Evolutionary conservation across 2,113 vertebrate species (phyloP).

Genomic region (Coregonus clupeaformis): DNA sequence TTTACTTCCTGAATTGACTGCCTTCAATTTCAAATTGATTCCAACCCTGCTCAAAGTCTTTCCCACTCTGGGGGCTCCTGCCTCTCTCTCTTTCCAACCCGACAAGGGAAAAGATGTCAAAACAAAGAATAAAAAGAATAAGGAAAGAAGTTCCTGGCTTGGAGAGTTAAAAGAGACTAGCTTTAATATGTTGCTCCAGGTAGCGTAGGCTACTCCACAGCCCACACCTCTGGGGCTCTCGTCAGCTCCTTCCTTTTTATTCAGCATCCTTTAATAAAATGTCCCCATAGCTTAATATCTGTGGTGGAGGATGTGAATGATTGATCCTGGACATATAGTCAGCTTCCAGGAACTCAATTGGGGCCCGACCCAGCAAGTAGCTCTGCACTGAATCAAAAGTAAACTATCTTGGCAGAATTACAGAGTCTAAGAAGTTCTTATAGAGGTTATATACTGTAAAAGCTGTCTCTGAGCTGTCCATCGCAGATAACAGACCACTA

Average conservation of each 20-base stretch:
- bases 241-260: constrained; percentile 35
- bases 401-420: constrained; percentile 1
- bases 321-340: constrained; percentile 43
- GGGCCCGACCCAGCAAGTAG: constrained; percentile 13
- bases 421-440: constrained; percentile 11
- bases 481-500: constrained; percentile 13
- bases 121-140: background rate
- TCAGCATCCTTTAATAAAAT: constrained; percentile 33
- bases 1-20: no score
- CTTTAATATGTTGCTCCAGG: constrained; percentile 15
- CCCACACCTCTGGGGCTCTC: constrained; percentile 11
- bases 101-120: background rate
- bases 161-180: background rate
- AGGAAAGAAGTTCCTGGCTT: background rate
- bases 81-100: background rate
- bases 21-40: no score
- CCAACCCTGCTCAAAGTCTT: no score
- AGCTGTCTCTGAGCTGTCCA: background rate
- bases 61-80: background rate
- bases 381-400: no score
- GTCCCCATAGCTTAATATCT: constrained; percentile 33
- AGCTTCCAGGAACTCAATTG: constrained; percentile 16
- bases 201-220: constrained; percentile 1
- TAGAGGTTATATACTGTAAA: background rate
- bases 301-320: constrained; percentile 35